Evolutionary conservation across 2,888 invertebrate species (phyloP), one percentile per base, ranked within the genome.

Genomic region (Lasioglossum figueresi): DNA sequence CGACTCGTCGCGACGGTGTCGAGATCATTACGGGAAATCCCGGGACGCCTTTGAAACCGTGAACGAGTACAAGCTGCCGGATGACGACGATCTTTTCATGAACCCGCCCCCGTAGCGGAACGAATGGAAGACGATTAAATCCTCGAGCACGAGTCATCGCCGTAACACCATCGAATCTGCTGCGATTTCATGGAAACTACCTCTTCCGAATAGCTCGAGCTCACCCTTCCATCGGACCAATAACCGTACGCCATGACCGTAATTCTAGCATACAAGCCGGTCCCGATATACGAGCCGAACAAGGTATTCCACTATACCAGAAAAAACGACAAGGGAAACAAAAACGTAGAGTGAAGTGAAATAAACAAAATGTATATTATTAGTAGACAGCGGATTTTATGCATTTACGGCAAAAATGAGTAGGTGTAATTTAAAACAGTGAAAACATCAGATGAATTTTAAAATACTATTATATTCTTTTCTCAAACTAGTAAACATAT

Each of bases 101-200:
- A 88, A 90, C 84, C 88, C 89, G 87, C 86, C 88, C 85, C 85
- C 88, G 75, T 45, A 84, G 81, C 89, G 88, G 75, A 80, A 91
- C 92, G 87, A 92, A 92, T 90, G 84, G 73, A 73, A 84, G 87
- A 87, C 89, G 89, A 91, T 92, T 83, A 89, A 90, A 91, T 80
- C 63, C 80, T 72, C 83, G 63, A 52, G 79, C 88, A 85, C 87
- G 83, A 90, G 87, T 91, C 88, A 88, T 86, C 76, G 71, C 37
- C 37, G 37, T 68, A 37, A 68, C 68, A 34, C 37, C n/a, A 31
- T 63, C 16, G 66, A 66, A 34, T 66, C 66, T 34, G 59, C 27
- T n/a, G 59, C 59, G 59, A 59, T 59, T 59, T 59, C 59, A 59
- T 27, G 59, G 59, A 14, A 14, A 59, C 52, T n/a, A 52, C 52